phyloP scores from a whole-genome alignment of 2,888 invertebrate genomes.

The Bellardia bayeri region DNA sequence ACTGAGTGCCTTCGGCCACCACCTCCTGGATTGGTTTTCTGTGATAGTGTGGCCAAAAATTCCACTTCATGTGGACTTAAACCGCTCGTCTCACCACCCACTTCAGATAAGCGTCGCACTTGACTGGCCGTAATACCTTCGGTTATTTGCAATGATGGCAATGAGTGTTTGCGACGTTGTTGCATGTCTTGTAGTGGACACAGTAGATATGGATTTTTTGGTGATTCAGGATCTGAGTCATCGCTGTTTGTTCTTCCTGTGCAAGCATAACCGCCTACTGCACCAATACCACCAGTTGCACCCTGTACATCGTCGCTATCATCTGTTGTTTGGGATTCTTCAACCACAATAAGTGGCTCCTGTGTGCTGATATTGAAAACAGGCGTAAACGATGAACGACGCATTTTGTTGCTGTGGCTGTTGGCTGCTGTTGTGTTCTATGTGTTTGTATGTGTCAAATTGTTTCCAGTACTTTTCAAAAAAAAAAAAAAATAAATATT shows the following conservation, averaged over 20 bases:
- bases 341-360: slow-evolving; percentile 93
- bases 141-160: slow-evolving; percentile 93
- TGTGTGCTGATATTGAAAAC: slow-evolving; percentile 86
- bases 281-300: slow-evolving; percentile 87
- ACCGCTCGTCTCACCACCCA: slow-evolving; percentile 90
- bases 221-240: slow-evolving; percentile 89
- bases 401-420: slow-evolving; percentile 84
- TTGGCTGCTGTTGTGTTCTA: slow-evolving; percentile 19
- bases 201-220: slow-evolving; percentile 91
- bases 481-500: not conserved
- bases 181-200: slow-evolving; percentile 91
- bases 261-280: slow-evolving; percentile 85
- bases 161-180: slow-evolving; percentile 91
- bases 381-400: slow-evolving; percentile 89
- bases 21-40: slow-evolving; percentile 87
- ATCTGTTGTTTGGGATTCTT: slow-evolving; percentile 89
- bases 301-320: slow-evolving; percentile 88
- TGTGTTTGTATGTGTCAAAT: slow-evolving; percentile 7
- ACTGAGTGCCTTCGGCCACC: slow-evolving; percentile 93
- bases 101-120: slow-evolving; percentile 92
- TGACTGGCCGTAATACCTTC: slow-evolving; percentile 94
- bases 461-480: not conserved
- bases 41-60: slow-evolving; percentile 92
- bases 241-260: slow-evolving; percentile 85
- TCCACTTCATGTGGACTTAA: slow-evolving; percentile 92